A percentile compares a stretch with the other conserved stretches of the same genome.
Conservation (phyloP, 2,888 invertebrate genomes). For the Thyatira batis region DNA sequence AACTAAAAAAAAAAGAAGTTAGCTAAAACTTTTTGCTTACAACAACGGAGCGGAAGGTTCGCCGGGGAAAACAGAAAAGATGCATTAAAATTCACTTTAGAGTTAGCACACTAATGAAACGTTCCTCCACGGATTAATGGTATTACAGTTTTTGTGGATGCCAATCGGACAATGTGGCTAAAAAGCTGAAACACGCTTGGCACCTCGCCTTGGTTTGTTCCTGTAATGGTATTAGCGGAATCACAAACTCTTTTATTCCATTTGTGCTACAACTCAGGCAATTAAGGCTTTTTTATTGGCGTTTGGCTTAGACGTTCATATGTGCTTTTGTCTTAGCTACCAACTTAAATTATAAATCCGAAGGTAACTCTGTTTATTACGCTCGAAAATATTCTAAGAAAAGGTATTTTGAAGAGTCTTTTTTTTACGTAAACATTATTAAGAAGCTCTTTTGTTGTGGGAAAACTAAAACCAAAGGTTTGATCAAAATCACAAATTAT, state of each 20-base stretch:
- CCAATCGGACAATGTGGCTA: conserved; percentile 35
- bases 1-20: conserved; percentile 29
- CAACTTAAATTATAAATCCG: no score
- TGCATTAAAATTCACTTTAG: conserved; percentile 72
- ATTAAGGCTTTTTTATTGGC: not conserved
- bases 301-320: no score
- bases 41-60: conserved; percentile 33
- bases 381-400: no score
- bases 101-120: conserved; percentile 60
- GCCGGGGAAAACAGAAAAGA: conserved; percentile 48
- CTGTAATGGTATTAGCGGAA: conserved; percentile 4
- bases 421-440: no score
- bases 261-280: not conserved
- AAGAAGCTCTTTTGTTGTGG: no score
- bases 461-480: no score
- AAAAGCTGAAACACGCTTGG: conserved; percentile 37
- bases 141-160: conserved; percentile 31
- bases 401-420: no score
- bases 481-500: no score
- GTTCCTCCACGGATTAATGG: conserved; percentile 51
- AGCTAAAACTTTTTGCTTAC: conserved; percentile 38
- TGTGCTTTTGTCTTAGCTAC: no score
- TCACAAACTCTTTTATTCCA: not conserved
- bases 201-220: conserved; percentile 20
- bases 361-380: no score